Evolutionary conservation across 2,888 invertebrate genomes (phyloP).

Genomic region (Pyrocoelia pectoralis): DNA sequence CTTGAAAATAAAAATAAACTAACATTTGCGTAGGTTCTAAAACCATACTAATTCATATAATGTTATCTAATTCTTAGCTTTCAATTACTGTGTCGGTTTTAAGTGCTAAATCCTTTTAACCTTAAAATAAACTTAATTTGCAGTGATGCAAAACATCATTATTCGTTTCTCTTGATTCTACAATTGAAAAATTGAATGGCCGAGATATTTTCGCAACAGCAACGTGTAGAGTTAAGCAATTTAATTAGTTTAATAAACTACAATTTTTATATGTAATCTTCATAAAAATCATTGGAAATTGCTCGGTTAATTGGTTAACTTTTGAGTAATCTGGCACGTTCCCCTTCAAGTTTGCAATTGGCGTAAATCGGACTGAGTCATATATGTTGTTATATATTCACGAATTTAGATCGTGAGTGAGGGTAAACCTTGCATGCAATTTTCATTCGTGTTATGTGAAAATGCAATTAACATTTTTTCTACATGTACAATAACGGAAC

Average conservation of each 20-base stretch:
- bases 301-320: not conserved
- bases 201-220: no score
- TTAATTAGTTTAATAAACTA: no score
- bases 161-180: not conserved
- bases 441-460: constrained; percentile 4
- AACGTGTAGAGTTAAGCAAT: no score
- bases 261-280: not conserved
- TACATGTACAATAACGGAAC: no score
- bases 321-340: not conserved
- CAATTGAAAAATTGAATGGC: not conserved
- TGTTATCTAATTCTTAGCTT: constrained; percentile 5
- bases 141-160: not conserved
- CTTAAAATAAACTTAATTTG: constrained; percentile 9
- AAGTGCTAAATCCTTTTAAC: not conserved
- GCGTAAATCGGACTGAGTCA: constrained; percentile 2
- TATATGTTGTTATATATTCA: not conserved
- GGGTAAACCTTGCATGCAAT: constrained; percentile 10
- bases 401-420: constrained; percentile 3
- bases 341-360: not conserved
- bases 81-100: constrained; percentile 7
- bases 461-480: constrained; percentile 4
- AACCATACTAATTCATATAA: constrained; percentile 4
- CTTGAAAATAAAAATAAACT: constrained; percentile 1
- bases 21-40: not conserved
- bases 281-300: not conserved